phyloP scores from a whole-genome alignment of 1,140 invertebrate genomes.

The Gerris buenoi region DNA sequence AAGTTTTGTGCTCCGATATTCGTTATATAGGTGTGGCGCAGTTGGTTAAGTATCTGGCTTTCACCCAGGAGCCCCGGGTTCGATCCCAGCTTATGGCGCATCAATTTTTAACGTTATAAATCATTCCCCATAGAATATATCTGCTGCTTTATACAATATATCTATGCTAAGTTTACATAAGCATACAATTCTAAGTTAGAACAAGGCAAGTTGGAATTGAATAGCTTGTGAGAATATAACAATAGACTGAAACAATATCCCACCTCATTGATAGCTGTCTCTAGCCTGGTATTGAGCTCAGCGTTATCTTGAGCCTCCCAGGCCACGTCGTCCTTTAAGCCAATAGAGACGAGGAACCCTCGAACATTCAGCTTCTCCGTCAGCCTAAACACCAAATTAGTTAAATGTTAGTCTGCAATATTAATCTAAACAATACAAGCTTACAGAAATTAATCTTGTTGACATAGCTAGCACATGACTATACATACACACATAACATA shows the following conservation, averaged over 20 bases:
- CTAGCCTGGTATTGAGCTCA: neutral
- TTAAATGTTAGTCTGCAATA: too few species aligned
- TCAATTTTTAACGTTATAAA: neutral
- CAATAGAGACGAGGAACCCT: conserved; percentile 1
- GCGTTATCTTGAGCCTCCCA: neutral
- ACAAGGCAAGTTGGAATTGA: neutral
- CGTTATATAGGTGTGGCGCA: too few species aligned
- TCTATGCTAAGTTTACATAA: neutral
- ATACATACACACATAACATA: too few species aligned
- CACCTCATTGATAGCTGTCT: neutral
- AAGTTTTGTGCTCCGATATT: too few species aligned
- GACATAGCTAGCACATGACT: too few species aligned
- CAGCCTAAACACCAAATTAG: neutral
- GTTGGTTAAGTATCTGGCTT: too few species aligned
- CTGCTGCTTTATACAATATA: neutral
- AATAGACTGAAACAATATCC: neutral
- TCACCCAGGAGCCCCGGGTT: too few species aligned
- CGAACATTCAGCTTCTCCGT: neutral
- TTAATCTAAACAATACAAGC: too few species aligned
- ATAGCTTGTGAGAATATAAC: neutral
- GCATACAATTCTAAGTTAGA: neutral
- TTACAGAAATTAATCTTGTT: too few species aligned
- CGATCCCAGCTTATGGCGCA: too few species aligned
- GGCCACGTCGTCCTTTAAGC: neutral
- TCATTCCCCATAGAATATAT: neutral